Conservation (phyloP, 2,888 invertebrate genomes). For the Macaria notata region DNA sequence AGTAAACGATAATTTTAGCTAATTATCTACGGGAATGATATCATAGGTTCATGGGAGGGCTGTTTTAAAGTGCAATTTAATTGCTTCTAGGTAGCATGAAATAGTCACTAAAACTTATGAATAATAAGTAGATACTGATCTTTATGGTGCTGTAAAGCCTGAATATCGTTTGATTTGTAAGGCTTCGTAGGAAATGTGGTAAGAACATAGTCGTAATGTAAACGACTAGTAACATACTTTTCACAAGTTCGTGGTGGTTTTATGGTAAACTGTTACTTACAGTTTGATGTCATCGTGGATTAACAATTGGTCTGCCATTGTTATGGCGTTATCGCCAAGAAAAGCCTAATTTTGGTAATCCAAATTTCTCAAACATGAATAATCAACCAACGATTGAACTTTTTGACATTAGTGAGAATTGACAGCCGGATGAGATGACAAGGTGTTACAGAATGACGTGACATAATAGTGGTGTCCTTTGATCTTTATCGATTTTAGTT, state of each 20-base stretch:
- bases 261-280: constrained; percentile 73
- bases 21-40: background rate
- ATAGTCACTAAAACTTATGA: background rate
- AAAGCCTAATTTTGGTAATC: constrained; percentile 34
- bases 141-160: background rate
- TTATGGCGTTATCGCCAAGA: constrained; percentile 28
- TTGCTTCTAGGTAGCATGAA: background rate
- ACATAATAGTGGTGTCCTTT: background rate
- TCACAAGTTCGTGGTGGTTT: background rate
- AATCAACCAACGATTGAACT: constrained; percentile 29
- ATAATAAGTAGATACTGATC: background rate
- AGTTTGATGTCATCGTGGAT: constrained; percentile 89
- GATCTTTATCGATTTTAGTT: no score
- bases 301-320: constrained; percentile 84
- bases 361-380: constrained; percentile 23
- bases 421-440: constrained; percentile 17
- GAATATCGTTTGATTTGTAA: constrained; percentile 28
- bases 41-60: background rate
- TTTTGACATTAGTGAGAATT: constrained; percentile 22
- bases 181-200: constrained; percentile 46
- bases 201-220: constrained; percentile 10
- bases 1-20: background rate
- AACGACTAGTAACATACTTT: background rate
- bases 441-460: background rate
- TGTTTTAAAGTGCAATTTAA: no score